phyloP scores from a whole-genome alignment of 2,888 invertebrate genomes.

The Cepaea hortensis region DNA sequence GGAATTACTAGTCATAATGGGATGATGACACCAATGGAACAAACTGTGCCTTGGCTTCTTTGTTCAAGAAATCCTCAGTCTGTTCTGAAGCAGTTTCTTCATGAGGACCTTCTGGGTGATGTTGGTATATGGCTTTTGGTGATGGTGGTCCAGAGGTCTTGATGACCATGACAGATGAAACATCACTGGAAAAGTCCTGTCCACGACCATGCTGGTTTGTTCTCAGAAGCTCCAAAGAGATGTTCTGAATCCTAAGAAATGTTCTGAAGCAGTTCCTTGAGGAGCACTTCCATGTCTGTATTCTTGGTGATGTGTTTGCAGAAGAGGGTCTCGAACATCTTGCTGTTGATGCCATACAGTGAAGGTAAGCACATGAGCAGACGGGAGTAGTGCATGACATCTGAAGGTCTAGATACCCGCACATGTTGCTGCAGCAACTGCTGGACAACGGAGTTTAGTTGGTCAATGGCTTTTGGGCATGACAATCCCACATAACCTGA shows the following conservation, averaged over 20 bases:
- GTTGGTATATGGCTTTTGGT: too few species aligned
- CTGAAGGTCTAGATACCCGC: conserved; percentile 62
- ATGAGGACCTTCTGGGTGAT: too few species aligned
- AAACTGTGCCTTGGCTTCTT: too few species aligned
- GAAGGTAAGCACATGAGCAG: conserved; percentile 72
- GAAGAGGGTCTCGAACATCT: conserved; percentile 72
- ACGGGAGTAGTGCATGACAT: conserved; percentile 73
- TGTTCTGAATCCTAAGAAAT: conserved; percentile 47
- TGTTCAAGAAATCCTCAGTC: too few species aligned
- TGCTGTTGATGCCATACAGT: conserved; percentile 71
- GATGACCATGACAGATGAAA: too few species aligned
- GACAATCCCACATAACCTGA: conserved; percentile 69
- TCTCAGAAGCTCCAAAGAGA: not conserved
- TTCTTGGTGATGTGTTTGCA: conserved; percentile 69
- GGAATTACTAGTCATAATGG: too few species aligned
- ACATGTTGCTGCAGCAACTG: conserved; percentile 72
- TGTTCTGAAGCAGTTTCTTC: too few species aligned
- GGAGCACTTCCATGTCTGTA: conserved; percentile 69
- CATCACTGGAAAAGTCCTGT: not conserved
- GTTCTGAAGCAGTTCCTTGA: conserved; percentile 70
- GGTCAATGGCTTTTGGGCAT: conserved; percentile 63
- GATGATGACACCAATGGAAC: too few species aligned
- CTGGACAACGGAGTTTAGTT: conserved; percentile 69
- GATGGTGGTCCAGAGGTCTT: too few species aligned
- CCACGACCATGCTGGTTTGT: not conserved